phyloP scores from a whole-genome alignment of 2,113 vertebrate species.

The Crotalus helleri region DNA sequence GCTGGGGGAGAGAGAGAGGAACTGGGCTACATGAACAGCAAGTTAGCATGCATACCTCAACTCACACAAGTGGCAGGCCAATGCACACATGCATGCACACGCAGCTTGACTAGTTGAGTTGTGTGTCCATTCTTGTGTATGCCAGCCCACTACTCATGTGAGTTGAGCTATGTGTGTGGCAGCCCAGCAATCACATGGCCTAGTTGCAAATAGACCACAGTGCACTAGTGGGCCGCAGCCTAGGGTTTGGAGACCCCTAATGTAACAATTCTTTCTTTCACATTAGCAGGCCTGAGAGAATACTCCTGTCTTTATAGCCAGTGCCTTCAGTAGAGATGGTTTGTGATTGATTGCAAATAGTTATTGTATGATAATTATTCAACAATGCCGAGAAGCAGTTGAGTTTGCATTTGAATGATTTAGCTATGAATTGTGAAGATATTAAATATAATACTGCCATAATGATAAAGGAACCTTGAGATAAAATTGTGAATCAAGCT shows the following conservation, averaged over 20 bases:
- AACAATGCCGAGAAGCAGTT: neutral
- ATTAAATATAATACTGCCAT: neutral
- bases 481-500: neutral
- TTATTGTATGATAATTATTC: neutral
- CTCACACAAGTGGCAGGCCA: neutral
- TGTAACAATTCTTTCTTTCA: neutral
- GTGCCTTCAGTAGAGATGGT: neutral
- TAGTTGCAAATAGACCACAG: neutral
- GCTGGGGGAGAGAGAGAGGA: neutral
- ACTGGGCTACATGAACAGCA: neutral
- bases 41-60: neutral
- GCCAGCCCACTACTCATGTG: neutral
- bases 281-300: neutral
- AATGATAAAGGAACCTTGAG: neutral
- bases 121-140: neutral
- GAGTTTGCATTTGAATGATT: neutral
- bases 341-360: neutral
- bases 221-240: neutral
- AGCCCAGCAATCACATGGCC: no score
- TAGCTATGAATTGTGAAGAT: neutral
- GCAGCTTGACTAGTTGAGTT: neutral
- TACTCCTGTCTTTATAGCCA: neutral
- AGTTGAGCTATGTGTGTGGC: neutral
- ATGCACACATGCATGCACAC: neutral
- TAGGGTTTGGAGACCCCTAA: neutral